A percentile compares a stretch with the other conserved stretches of the same genome.
Evolutionary conservation across 2,888 invertebrate species (phyloP).

Genomic region (Hemaris fuciformis): DNA sequence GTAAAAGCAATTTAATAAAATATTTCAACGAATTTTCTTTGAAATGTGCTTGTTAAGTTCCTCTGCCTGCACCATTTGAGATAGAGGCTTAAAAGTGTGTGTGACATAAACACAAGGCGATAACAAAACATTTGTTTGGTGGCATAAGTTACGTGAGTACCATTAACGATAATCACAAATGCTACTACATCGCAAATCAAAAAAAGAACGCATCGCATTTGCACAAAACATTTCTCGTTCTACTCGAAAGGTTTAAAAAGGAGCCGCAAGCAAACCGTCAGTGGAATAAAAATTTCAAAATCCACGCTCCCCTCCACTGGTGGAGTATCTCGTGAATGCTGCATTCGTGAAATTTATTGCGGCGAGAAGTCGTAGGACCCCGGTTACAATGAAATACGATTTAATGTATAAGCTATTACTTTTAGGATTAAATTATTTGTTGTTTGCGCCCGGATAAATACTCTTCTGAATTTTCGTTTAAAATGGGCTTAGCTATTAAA

Average conservation of each 20-base stretch:
- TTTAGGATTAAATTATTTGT: neutral
- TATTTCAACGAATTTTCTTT: no score
- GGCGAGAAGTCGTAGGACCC: slow-evolving; percentile 26
- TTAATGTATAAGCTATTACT: neutral
- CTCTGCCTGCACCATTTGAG: no score
- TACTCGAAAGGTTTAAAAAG: slow-evolving; percentile 14
- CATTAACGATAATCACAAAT: neutral
- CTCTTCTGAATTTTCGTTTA: no score
- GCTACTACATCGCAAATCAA: neutral
- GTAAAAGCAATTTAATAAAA: no score
- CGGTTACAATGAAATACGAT: neutral
- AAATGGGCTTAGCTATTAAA: no score
- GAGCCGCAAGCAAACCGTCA: slow-evolving; percentile 40
- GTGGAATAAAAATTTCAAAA: slow-evolving; percentile 53
- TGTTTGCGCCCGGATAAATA: neutral
- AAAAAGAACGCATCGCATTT: neutral
- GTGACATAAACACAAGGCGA: no score
- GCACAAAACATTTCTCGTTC: neutral
- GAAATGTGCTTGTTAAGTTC: no score
- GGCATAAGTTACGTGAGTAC: no score
- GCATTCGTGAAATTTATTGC: slow-evolving; percentile 44
- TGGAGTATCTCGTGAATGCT: slow-evolving; percentile 14
- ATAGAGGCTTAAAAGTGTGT: no score
- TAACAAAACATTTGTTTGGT: no score
- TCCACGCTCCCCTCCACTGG: slow-evolving; percentile 24